Conservation (phyloP, 2,888 invertebrate species). For the Polia nebulosa region DNA sequence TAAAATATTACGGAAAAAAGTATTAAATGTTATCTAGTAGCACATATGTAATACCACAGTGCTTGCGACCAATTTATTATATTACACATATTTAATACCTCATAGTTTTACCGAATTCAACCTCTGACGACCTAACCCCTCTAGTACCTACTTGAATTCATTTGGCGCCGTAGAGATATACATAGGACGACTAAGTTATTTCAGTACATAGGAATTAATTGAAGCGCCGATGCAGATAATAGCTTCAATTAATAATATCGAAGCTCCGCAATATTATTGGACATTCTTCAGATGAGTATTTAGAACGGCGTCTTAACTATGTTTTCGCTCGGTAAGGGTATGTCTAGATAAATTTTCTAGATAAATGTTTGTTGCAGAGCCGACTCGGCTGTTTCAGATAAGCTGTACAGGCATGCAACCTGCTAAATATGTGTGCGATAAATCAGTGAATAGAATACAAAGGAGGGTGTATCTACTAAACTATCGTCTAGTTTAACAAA, state of each 20-base stretch:
- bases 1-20: constrained; percentile 23
- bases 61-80: not conserved
- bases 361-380: constrained; percentile 74
- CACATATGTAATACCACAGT: no score
- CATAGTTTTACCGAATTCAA: constrained; percentile 13
- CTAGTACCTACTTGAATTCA: constrained; percentile 1
- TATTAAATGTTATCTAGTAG: no score
- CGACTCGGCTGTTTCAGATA: constrained; percentile 73
- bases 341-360: constrained; percentile 78
- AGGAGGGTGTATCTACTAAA: constrained; percentile 62
- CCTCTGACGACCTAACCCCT: not conserved
- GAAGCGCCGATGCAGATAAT: constrained; percentile 39
- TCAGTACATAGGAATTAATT: constrained; percentile 32
- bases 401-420: constrained; percentile 73
- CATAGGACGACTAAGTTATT: constrained; percentile 27
- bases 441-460: constrained; percentile 74
- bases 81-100: no score
- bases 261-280: constrained; percentile 58
- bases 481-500: constrained; percentile 63
- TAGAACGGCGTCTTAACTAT: constrained; percentile 59
- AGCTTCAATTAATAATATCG: constrained; percentile 57
- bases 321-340: constrained; percentile 65
- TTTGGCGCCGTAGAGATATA: constrained; percentile 19
- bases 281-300: constrained; percentile 65
- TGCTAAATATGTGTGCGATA: constrained; percentile 78